Evolutionary conservation across 2,113 vertebrate species (phyloP).

Genomic region (Pan paniscus): DNA sequence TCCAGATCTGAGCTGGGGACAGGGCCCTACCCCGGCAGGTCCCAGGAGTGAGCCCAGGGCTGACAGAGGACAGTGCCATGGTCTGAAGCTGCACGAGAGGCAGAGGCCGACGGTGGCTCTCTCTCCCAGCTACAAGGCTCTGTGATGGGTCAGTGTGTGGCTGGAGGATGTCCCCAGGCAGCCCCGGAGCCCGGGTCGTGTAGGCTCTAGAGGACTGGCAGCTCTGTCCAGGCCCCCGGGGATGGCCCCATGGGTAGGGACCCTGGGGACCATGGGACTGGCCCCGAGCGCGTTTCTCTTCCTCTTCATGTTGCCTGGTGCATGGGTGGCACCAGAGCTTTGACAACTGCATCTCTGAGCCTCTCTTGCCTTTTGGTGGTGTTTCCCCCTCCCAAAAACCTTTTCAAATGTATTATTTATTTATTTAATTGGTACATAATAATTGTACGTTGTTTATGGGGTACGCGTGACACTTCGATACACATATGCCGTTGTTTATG

Average conservation of each 20-base stretch:
- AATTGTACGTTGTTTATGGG: neutral
- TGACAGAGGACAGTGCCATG: no score
- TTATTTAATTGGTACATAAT: neutral
- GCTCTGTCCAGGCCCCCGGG: neutral
- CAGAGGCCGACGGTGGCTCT: neutral
- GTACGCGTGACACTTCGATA: neutral
- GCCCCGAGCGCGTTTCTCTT: accelerated
- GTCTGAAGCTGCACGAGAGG: accelerated
- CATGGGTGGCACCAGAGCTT: neutral
- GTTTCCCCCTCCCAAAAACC: no score
- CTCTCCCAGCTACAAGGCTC: neutral
- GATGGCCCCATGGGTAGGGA: neutral
- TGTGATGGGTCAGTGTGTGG: accelerated
- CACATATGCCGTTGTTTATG: no score
- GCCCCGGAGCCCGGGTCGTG: accelerated
- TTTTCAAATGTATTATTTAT: neutral
- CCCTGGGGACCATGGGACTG: neutral
- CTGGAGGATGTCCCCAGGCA: no score
- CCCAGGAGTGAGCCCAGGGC: neutral
- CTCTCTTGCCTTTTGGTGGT: neutral
- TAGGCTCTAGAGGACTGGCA: no score
- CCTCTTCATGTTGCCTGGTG: neutral
- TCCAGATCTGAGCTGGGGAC: accelerated
- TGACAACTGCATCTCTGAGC: neutral
- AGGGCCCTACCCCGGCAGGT: no score